Evolutionary conservation across 2,113 vertebrate species (phyloP).

Genomic region (Erythrolamprus reginae): DNA sequence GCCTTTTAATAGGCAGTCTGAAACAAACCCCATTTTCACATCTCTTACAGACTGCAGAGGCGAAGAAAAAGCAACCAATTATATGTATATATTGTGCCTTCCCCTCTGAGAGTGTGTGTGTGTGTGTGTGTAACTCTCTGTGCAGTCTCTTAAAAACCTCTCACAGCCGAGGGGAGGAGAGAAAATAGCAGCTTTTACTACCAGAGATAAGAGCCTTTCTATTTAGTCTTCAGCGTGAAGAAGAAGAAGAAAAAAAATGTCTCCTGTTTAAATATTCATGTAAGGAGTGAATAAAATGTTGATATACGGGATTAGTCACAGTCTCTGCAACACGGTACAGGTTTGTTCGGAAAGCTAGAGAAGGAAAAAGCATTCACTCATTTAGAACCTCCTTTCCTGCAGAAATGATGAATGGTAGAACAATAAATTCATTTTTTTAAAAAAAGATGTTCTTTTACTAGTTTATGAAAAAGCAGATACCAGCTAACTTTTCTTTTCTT

Average conservation of each 20-base stretch:
- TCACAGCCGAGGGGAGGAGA: not conserved
- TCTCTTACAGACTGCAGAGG: constrained; percentile 71
- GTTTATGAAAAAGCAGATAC: not conserved
- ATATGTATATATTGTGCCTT: constrained; percentile 77
- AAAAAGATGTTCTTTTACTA: not conserved
- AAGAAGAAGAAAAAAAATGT: constrained; percentile 25
- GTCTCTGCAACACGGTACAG: constrained; percentile 38
- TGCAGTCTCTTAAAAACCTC: constrained; percentile 65
- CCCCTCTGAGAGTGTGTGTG: constrained; percentile 66
- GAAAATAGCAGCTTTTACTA: constrained; percentile 60
- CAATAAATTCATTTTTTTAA: constrained; percentile 32
- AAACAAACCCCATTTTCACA: constrained; percentile 74
- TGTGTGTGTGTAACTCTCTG: constrained; percentile 68
- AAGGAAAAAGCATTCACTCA: not conserved
- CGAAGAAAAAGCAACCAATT: constrained; percentile 84
- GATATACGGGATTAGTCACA: constrained; percentile 35
- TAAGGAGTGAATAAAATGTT: constrained; percentile 60
- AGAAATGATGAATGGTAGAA: constrained; percentile 18
- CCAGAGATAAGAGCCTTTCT: constrained; percentile 64
- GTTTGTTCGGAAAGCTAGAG: constrained; percentile 17
- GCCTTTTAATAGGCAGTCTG: constrained; percentile 82
- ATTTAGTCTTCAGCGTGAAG: constrained; percentile 56
- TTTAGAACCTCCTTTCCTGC: constrained; percentile 10
- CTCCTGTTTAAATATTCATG: constrained; percentile 65
- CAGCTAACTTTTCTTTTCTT: not conserved